A percentile compares a stretch with the other conserved stretches of the same genome.
Conservation (phyloP, 2,888 invertebrate genomes). For the Caenorhabditis drosophilae region DNA sequence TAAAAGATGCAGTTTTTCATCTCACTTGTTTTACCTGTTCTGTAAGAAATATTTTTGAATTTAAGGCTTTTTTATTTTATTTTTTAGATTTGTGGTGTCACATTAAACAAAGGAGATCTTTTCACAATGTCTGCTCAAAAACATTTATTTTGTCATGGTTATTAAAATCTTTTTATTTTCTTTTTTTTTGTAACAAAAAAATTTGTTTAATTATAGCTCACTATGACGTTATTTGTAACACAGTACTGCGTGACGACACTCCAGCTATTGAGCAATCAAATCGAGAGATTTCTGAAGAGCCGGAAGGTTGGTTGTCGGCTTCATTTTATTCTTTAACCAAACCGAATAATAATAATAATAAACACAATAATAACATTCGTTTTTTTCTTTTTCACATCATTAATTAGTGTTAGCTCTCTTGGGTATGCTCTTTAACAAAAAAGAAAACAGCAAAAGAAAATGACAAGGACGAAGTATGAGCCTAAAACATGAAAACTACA, state of each 20-base stretch:
- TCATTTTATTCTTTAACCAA: slow-evolving; percentile 1
- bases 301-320: slow-evolving; percentile 19
- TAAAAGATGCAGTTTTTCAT: slow-evolving; percentile 85
- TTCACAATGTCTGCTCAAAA: slow-evolving; percentile 84
- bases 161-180: background rate
- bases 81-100: slow-evolving; percentile 78
- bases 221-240: slow-evolving; percentile 20
- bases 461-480: no score
- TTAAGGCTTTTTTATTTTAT: no score
- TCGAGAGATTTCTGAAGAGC: slow-evolving; percentile 21
- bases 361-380: no score
- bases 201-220: slow-evolving; percentile 20
- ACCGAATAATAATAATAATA: background rate
- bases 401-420: no score
- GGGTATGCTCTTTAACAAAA: no score
- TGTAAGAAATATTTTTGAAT: slow-evolving; percentile 65
- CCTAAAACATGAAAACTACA: no score
- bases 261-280: background rate
- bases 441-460: no score
- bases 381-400: no score
- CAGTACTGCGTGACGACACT: slow-evolving; percentile 16
- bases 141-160: slow-evolving; percentile 58
- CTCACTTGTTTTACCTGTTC: slow-evolving; percentile 85
- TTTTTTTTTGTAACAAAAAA: slow-evolving; percentile 2
- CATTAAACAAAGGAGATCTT: slow-evolving; percentile 85